Conservation (phyloP, 2,797 vertebrate genomes). For the Megalops cyprinoides region DNA sequence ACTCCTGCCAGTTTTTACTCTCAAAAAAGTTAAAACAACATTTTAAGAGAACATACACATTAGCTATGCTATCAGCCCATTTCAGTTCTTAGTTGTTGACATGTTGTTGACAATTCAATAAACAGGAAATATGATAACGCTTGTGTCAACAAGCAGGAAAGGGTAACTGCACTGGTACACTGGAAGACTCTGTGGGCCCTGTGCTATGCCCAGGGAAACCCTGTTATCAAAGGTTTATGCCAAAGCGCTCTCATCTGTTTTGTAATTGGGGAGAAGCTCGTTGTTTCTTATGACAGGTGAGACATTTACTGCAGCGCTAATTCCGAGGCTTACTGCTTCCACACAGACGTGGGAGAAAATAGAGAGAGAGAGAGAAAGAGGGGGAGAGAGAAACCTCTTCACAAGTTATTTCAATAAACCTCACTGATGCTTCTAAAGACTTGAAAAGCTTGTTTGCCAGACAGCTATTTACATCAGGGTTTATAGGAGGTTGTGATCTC, state of each 20-base stretch:
- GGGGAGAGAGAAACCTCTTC: not conserved
- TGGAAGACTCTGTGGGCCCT: no score
- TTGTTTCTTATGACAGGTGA: not conserved
- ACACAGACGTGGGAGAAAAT: not conserved
- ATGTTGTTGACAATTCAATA: no score
- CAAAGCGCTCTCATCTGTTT: not conserved
- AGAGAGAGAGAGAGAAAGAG: not conserved
- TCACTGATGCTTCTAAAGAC: not conserved
- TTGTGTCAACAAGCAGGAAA: no score
- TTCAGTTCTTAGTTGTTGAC: no score
- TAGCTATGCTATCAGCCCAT: no score
- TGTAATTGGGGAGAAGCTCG: not conserved
- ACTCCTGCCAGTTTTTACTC: no score
- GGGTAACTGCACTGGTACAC: no score
- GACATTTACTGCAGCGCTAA: constrained; percentile 3
- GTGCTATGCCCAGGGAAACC: not conserved
- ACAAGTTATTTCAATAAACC: not conserved
- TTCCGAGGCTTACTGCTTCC: not conserved
- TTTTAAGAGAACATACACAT: no score
- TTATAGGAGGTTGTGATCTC: not conserved
- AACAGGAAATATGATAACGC: no score
- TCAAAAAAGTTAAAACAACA: no score
- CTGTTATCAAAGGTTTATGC: not conserved
- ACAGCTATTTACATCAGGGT: not conserved
- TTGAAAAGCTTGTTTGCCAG: not conserved